Percentiles rank a stretch among this genome's conserved stretches.
Conservation (phyloP, 2,113 vertebrate species). For the Paramisgurnus dabryanus region DNA sequence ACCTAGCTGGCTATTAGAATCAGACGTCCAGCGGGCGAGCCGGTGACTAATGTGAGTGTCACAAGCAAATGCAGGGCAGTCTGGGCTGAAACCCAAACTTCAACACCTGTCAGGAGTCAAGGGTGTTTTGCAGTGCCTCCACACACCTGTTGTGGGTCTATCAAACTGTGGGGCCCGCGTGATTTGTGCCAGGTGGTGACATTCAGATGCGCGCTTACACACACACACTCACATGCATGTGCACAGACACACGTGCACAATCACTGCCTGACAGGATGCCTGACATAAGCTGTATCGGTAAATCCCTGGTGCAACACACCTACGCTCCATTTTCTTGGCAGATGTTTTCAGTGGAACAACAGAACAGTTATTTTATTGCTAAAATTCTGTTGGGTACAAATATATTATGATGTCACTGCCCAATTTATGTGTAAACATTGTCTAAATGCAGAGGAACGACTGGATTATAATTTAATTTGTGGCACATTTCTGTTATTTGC, state of each 20-base stretch:
- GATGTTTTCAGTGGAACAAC: slow-evolving; percentile 15
- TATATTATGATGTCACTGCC: not conserved
- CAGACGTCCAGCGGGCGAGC: slow-evolving; percentile 71
- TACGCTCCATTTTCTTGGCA: slow-evolving; percentile 33
- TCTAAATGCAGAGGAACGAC: not conserved
- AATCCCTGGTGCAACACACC: slow-evolving; percentile 45
- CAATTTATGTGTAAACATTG: not conserved
- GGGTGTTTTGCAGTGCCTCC: slow-evolving; percentile 73
- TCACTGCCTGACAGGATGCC: slow-evolving; percentile 31
- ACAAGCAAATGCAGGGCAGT: slow-evolving; percentile 55
- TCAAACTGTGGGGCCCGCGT: slow-evolving; percentile 65
- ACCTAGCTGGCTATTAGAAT: slow-evolving; percentile 32
- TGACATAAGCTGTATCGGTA: slow-evolving; percentile 41
- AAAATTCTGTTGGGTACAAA: not conserved
- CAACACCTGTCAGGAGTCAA: slow-evolving; percentile 81
- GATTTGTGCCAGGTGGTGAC: slow-evolving; percentile 82
- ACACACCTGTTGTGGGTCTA: slow-evolving; percentile 82
- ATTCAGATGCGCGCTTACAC: slow-evolving; percentile 11
- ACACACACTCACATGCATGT: not conserved
- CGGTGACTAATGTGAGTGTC: slow-evolving; percentile 77
- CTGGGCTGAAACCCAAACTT: slow-evolving; percentile 84
- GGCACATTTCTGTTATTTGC: slow-evolving; percentile 28
- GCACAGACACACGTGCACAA: slow-evolving; percentile 24
- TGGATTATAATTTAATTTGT: not conserved
- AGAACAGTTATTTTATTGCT: not conserved